A percentile compares a stretch with the other conserved stretches of the same genome.
Conservation (phyloP, 2,888 invertebrate species). For the Papilio demoleus region DNA sequence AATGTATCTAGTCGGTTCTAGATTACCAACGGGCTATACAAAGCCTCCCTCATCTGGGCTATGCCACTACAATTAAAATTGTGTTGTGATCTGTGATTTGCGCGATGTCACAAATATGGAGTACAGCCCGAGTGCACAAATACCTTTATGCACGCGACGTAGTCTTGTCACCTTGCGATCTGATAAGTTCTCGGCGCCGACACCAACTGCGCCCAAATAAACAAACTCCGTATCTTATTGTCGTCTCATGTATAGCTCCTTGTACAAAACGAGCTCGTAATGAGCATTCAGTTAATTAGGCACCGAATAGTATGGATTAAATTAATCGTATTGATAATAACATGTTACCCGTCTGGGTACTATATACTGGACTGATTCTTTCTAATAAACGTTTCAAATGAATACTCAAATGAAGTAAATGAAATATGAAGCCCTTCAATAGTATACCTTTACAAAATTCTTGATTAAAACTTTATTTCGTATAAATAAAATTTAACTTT, state of each 20-base stretch:
- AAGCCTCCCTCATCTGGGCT: no score
- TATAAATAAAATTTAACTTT: background rate
- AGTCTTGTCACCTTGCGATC: slow-evolving; percentile 9
- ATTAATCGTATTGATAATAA: background rate
- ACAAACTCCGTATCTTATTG: background rate
- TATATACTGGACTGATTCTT: background rate
- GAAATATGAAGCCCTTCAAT: background rate
- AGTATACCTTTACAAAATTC: background rate
- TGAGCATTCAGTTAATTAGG: background rate
- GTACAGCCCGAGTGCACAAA: background rate
- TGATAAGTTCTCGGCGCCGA: slow-evolving; percentile 22
- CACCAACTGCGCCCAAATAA: slow-evolving; percentile 3
- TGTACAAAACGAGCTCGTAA: background rate
- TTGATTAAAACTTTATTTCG: slow-evolving; percentile 8
- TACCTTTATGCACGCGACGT: background rate
- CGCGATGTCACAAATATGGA: no score
- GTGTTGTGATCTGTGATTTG: no score
- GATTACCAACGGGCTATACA: no score
- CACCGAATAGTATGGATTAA: background rate
- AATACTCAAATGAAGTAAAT: no score
- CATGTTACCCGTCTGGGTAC: background rate
- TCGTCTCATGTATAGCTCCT: slow-evolving; percentile 5
- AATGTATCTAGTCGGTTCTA: no score
- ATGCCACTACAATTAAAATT: no score
- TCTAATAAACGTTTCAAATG: background rate